Evolutionary conservation across 2,888 invertebrate genomes (phyloP).

Genomic region (Mimachlamys varia): DNA sequence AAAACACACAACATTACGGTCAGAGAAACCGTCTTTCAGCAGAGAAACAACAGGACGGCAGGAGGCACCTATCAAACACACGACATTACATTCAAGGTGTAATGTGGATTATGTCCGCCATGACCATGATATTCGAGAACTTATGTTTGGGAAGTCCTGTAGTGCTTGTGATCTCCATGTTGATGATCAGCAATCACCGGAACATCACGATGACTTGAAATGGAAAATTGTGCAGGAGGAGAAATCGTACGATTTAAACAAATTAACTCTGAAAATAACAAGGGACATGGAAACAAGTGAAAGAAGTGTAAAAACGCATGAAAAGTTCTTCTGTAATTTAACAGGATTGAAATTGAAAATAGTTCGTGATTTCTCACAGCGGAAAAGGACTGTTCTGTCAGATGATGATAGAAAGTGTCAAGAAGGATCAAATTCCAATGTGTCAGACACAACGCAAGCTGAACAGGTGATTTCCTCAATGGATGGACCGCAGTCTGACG

Average conservation of each 20-base stretch:
- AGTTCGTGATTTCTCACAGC: conserved; percentile 7
- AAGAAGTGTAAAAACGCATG: background rate
- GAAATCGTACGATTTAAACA: background rate
- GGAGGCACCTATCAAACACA: background rate
- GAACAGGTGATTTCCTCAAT: background rate
- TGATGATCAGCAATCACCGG: background rate
- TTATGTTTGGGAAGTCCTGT: background rate
- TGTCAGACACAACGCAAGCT: background rate
- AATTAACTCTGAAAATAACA: conserved; percentile 13
- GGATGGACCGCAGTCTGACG: background rate
- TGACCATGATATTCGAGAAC: background rate
- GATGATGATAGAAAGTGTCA: background rate
- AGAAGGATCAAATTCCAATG: background rate
- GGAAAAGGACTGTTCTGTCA: background rate
- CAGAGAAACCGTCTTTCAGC: background rate
- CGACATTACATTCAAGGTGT: conserved; percentile 22
- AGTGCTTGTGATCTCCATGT: background rate
- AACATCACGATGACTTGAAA: background rate
- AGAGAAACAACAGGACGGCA: background rate
- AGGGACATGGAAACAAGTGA: background rate
- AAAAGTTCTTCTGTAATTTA: background rate
- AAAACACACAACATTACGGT: background rate
- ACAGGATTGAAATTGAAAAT: conserved; percentile 1
- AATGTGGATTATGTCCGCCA: background rate
- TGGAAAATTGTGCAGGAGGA: background rate